A percentile compares a stretch with the other conserved stretches of the same genome.
These are phyloP conservation scores for Pantherophis alleghaniensis DNA, from an alignment of 2,797 vertebrate genomes.

Conservation along the genomic window DNA sequence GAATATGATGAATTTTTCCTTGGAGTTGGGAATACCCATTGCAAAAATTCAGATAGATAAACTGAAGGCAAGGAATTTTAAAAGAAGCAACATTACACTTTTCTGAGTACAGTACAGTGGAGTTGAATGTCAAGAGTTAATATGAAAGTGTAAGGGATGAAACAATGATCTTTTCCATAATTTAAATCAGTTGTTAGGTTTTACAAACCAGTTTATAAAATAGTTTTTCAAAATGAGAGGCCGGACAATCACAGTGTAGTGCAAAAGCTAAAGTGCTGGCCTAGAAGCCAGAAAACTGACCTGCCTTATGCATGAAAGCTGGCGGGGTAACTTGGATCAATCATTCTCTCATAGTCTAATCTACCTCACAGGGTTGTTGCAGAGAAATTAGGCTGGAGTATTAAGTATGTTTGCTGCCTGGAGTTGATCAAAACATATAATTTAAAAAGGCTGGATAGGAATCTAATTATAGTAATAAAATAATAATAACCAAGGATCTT, in stretches of 20 bases:
- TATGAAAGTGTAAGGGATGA: not conserved
- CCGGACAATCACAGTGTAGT: not conserved
- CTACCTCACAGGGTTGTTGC: not conserved
- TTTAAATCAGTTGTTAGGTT: not conserved
- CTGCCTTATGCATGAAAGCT: not conserved
- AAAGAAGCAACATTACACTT: not conserved
- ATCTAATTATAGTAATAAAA: not conserved
- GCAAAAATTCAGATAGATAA: not conserved
- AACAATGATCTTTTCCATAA: not conserved
- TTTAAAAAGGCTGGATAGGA: not conserved
- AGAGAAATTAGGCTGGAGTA: not conserved
- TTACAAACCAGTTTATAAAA: not conserved
- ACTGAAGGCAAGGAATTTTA: not conserved
- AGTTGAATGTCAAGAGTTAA: not conserved
- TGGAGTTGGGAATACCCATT: not conserved
- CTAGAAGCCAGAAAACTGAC: not conserved
- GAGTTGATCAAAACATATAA: not conserved
- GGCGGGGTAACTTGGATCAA: not conserved
- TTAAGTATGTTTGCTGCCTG: not conserved
- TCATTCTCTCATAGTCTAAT: not conserved
- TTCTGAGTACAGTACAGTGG: not conserved
- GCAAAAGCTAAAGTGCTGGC: not conserved
- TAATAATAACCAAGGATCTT: not conserved
- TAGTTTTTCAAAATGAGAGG: not conserved
- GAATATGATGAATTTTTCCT: not conserved